Evolutionary conservation across 2,888 invertebrate species (phyloP).

Genomic region (Volucella zonaria): DNA sequence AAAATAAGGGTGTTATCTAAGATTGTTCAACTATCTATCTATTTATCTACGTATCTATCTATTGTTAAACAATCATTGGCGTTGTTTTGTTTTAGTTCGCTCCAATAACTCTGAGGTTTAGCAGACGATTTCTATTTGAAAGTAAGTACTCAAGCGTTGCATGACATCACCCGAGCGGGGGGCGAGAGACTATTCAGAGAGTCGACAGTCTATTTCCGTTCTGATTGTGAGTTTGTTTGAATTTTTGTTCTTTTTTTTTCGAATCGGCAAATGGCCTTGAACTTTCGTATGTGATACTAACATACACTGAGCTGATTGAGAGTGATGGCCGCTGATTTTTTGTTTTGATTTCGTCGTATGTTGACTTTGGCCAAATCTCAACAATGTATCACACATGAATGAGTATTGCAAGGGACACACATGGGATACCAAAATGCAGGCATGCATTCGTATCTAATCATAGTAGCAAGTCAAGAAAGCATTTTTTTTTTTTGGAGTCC

Average conservation of each 20-base stretch:
- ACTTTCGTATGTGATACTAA: not conserved
- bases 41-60: not conserved
- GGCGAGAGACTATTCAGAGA: not conserved
- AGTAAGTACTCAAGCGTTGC: constrained; percentile 36
- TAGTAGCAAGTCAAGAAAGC: too few relatives aligned
- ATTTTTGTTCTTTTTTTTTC: not conserved
- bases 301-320: not conserved
- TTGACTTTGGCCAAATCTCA: not conserved
- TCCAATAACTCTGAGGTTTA: constrained; percentile 41
- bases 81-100: constrained; percentile 57
- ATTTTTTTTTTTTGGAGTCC: too few relatives aligned
- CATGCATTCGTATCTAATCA: too few relatives aligned
- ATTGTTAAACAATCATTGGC: constrained; percentile 28
- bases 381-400: too few relatives aligned
- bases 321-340: not conserved
- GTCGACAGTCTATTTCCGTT: constrained; percentile 8
- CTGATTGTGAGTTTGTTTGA: not conserved
- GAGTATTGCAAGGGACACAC: too few relatives aligned
- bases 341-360: not conserved
- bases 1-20: constrained; percentile 31
- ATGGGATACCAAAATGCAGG: too few relatives aligned
- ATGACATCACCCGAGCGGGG: constrained; percentile 47
- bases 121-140: constrained; percentile 40
- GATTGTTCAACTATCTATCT: too few relatives aligned
- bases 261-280: constrained; percentile 14